Base-by-base conservation (phyloP, 53 echinoderm and acorn worm genomes). In the Arbacia lixula region DNA sequence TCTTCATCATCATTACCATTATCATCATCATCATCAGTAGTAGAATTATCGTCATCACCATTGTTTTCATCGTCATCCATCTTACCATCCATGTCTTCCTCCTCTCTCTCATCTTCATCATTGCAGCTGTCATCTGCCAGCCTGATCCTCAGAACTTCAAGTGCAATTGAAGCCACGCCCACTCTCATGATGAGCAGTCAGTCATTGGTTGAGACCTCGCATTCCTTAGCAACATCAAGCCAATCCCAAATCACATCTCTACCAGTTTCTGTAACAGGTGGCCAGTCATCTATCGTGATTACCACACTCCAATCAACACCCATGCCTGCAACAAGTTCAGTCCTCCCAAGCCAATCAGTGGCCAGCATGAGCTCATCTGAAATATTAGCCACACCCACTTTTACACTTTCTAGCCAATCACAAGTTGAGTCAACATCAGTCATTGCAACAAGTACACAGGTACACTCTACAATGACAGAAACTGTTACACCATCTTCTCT, bases 231-330 rank as follows among this genome's bases (percentile, higher is more conserved):
- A 28, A 16, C 49, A 30, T 50, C 72, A 1, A 14, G 6, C 49
- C 42, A 49, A 55, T 56, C 77, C 53, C 55, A 77, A 53, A 56
- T 77, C 22, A 24, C 32, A n/a, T n/a, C n/a, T n/a, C n/a, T n/a
- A n/a, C n/a, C n/a, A n/a, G 14, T 14, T 46, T 46, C 46, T 46
- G 8, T 46, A 46, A 10, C 14, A 10, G 8, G 6, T 46, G 14
- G 46, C 46, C 46, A 46, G 14, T 46, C 46, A 46, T 10, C 46
- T 46, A 10, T 46, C 8, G 6, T 46, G 46, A 14, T 14, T 14
- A 46, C 46, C 8, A 8, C 46, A 8, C 8, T 14, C 8, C 46
- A 8, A 10, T 46, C 46, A 14, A 14, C 14, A 46, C 8, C 14
- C 8, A 46, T 46, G 46, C 46, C 46, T 46, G 46, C 46, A 46